Conservation (phyloP, 2,797 vertebrate species). For the Sardinella longiceps region DNA sequence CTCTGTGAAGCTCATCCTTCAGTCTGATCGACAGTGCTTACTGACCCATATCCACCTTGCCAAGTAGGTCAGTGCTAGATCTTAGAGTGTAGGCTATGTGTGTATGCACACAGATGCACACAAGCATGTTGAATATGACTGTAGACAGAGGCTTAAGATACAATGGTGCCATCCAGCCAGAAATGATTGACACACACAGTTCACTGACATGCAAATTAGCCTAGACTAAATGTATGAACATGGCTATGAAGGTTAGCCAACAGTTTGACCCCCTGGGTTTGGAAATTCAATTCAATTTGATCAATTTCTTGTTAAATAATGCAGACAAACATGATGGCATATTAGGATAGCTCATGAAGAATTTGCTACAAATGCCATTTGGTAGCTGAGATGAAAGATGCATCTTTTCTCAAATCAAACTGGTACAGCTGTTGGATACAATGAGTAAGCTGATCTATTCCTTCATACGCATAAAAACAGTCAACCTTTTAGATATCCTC, state of each 20-base stretch:
- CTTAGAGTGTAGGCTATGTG: conserved; percentile 1
- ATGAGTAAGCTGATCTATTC: not conserved
- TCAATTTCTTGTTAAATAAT: too few relatives aligned
- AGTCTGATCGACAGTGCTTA: conserved; percentile 34
- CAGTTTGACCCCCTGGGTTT: too few relatives aligned
- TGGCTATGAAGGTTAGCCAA: too few relatives aligned
- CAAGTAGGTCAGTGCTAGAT: conserved; percentile 49
- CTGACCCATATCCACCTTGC: conserved; percentile 48
- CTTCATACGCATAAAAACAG: not conserved
- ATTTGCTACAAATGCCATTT: too few relatives aligned
- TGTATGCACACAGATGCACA: not conserved
- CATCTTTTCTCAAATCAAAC: too few relatives aligned
- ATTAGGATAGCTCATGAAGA: too few relatives aligned
- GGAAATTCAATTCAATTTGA: too few relatives aligned
- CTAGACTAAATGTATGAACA: too few relatives aligned
- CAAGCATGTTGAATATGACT: not conserved
- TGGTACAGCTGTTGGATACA: too few relatives aligned
- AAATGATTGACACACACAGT: not conserved
- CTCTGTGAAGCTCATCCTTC: not conserved
- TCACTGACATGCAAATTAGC: too few relatives aligned
- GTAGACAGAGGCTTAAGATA: not conserved
- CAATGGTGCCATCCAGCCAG: not conserved
- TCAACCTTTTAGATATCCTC: not conserved
- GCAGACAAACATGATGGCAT: too few relatives aligned
- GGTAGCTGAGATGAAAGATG: too few relatives aligned